Evolutionary conservation across 2,797 vertebrate genomes (phyloP).

Genomic region (Hippoglossus hippoglossus): DNA sequence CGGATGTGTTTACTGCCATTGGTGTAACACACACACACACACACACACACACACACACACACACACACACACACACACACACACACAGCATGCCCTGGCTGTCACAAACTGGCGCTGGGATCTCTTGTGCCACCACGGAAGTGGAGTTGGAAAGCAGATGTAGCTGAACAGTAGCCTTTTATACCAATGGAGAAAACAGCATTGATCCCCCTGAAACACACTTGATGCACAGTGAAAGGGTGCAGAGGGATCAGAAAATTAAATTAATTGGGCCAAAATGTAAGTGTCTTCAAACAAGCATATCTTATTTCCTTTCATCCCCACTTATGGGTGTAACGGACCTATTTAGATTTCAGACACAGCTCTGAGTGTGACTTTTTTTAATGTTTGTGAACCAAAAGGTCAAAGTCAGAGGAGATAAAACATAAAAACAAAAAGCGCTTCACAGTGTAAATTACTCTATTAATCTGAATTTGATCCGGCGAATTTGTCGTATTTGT

Average conservation of each 20-base stretch:
- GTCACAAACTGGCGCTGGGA: constrained; percentile 77
- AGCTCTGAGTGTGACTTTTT: constrained; percentile 8
- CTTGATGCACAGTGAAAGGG: constrained; percentile 55
- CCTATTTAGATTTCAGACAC: constrained; percentile 32
- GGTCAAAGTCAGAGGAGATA: constrained; percentile 23
- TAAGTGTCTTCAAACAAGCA: constrained; percentile 36
- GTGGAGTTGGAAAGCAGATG: constrained; percentile 77
- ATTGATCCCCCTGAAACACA: constrained; percentile 71
- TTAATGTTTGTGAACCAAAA: constrained; percentile 26
- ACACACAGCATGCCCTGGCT: constrained; percentile 63
- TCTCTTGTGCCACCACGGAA: constrained; percentile 79
- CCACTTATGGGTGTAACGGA: constrained; percentile 7
- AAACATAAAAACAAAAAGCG: constrained; percentile 21
- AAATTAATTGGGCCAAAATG: constrained; percentile 56
- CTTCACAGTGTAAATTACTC: constrained; percentile 13
- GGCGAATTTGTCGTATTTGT: neutral
- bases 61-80: constrained; percentile 34
- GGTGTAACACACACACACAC: constrained; percentile 28
- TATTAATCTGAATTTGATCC: constrained; percentile 17
- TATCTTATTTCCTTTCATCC: constrained; percentile 25
- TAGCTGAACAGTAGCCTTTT: constrained; percentile 77
- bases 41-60: constrained; percentile 25
- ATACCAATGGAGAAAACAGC: constrained; percentile 71
- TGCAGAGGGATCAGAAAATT: constrained; percentile 53
- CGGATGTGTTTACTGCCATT: constrained; percentile 35